These are phyloP conservation scores for Gasterosteus nipponicus DNA, from an alignment of 2,113 vertebrate species.

Conservation along the genomic window DNA sequence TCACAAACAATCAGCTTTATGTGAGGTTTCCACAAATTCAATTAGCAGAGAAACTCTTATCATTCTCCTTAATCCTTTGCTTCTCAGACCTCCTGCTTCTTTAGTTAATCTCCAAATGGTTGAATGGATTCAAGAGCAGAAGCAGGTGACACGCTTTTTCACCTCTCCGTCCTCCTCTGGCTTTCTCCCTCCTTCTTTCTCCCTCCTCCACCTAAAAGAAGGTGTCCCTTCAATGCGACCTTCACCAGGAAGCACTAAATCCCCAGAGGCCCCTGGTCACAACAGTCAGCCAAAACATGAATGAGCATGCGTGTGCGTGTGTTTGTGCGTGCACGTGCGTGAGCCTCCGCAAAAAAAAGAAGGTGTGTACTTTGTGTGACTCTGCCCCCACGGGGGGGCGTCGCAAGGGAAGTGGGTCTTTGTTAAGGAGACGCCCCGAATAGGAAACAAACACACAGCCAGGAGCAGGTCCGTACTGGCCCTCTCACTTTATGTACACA, in stretches of 20 bases:
- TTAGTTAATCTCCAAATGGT: background rate
- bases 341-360: slow-evolving; percentile 3
- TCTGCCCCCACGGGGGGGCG: background rate
- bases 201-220: slow-evolving; percentile 43
- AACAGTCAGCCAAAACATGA: slow-evolving; percentile 34
- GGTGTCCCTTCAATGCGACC: slow-evolving; percentile 47
- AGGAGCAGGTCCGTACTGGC: slow-evolving; percentile 47
- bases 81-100: slow-evolving; percentile 1
- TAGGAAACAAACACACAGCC: slow-evolving; percentile 46
- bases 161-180: background rate
- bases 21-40: background rate
- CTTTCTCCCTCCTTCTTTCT: background rate
- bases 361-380: background rate
- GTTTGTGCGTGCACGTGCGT: background rate
- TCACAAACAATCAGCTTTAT: background rate
- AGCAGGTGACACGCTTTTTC: background rate
- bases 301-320: slow-evolving; percentile 6
- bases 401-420: slow-evolving; percentile 40
- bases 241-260: slow-evolving; percentile 69
- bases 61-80: background rate
- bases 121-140: slow-evolving; percentile 2
- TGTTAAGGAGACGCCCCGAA: slow-evolving; percentile 33
- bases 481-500: slow-evolving; percentile 15
- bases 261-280: slow-evolving; percentile 54
- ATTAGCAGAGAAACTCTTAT: background rate